These are phyloP conservation scores for Agonum fuliginosum DNA, from an alignment of 2,888 invertebrate species.

Conservation along the genomic window DNA sequence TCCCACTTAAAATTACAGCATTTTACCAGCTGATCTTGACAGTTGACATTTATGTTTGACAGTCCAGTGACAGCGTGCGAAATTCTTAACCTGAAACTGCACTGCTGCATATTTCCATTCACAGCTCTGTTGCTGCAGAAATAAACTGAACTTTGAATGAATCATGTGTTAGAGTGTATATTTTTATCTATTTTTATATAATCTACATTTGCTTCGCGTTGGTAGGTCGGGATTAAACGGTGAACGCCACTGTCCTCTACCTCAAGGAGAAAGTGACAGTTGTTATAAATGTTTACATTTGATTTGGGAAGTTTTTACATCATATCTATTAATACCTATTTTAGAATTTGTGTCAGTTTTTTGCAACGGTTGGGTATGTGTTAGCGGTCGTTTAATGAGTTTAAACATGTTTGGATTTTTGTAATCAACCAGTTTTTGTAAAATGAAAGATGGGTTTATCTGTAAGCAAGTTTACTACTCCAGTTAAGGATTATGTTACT, in stretches of 20 bases:
- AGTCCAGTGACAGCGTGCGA: constrained; percentile 25
- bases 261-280: constrained; percentile 54
- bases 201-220: not conserved
- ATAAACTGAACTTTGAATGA: not conserved
- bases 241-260: not conserved
- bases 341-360: constrained; percentile 50
- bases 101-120: not conserved
- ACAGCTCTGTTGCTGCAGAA: not conserved
- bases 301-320: constrained; percentile 41
- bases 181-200: not conserved
- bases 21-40: constrained; percentile 54
- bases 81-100: not conserved
- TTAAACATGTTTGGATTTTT: not conserved
- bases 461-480: constrained; percentile 69
- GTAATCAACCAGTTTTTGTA: constrained; percentile 13
- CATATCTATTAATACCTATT: constrained; percentile 54
- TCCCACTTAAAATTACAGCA: constrained; percentile 29
- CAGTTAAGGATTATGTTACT: constrained; percentile 72
- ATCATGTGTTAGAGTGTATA: too few species aligned
- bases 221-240: too few species aligned
- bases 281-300: constrained; percentile 54
- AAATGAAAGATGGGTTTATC: constrained; percentile 72
- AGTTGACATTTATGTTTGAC: constrained; percentile 26
- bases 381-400: constrained; percentile 9
- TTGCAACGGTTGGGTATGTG: not conserved